These are phyloP conservation scores for Holcopasites calliopsidis DNA, from an alignment of 1,140 invertebrate genomes.

Conservation along the genomic window DNA sequence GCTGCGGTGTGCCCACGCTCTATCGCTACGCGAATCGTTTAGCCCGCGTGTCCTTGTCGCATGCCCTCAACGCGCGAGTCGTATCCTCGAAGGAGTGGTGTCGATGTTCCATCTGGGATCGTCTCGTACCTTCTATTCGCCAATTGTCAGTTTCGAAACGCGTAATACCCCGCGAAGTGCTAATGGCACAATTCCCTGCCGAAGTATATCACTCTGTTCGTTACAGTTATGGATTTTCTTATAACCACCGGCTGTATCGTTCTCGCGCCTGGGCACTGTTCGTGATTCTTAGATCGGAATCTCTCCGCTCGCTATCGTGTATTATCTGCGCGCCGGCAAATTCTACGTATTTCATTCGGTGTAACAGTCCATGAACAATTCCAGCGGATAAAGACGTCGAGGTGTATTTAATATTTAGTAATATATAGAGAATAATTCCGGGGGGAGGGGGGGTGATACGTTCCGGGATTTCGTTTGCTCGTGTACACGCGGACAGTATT, in stretches of 20 bases:
- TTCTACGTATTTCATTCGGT: background rate
- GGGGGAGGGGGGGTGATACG: background rate
- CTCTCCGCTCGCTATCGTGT: background rate
- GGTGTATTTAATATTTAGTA: background rate
- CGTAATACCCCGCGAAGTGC: constrained; percentile 15
- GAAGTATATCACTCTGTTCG: constrained; percentile 33
- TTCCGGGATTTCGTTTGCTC: background rate
- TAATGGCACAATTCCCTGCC: background rate
- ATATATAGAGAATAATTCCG: background rate
- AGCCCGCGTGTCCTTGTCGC: constrained; percentile 34
- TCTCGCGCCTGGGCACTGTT: background rate
- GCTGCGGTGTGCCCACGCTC: constrained; percentile 52
- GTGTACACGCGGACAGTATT: background rate
- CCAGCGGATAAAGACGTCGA: background rate
- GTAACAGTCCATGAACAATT: background rate
- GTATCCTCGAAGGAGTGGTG: constrained; percentile 28
- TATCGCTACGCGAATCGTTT: constrained; percentile 25
- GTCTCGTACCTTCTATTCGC: constrained; percentile 40
- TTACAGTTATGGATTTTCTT: constrained; percentile 22
- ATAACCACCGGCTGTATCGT: background rate
- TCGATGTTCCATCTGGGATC: constrained; percentile 35
- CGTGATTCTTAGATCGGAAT: constrained; percentile 4
- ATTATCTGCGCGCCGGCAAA: background rate
- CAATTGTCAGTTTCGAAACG: constrained; percentile 27
- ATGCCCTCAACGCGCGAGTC: constrained; percentile 33